A percentile compares a stretch with the other conserved stretches of the same genome.
Evolutionary conservation across 2,797 vertebrate species (phyloP).

Genomic region (Pogoniulus pusillus): DNA sequence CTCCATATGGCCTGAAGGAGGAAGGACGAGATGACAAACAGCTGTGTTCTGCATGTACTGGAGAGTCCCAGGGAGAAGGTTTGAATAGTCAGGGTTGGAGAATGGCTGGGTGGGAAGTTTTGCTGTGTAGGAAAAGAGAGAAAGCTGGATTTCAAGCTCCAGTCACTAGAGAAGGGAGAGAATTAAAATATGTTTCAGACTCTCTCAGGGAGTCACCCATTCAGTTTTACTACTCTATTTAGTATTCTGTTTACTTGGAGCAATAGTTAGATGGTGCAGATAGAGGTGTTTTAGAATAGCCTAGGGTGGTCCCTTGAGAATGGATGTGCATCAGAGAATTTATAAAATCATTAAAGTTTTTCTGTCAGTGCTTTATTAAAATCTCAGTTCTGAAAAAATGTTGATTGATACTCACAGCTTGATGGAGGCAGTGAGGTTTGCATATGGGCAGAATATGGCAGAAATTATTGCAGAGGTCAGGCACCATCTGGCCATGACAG

Average conservation of each 20-base stretch:
- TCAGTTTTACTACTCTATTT: not conserved
- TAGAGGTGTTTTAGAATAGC: slow-evolving; percentile 20
- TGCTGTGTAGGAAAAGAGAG: not conserved
- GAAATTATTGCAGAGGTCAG: slow-evolving; percentile 51
- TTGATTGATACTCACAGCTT: slow-evolving; percentile 34
- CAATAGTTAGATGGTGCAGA: slow-evolving; percentile 1
- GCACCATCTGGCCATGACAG: slow-evolving; percentile 26
- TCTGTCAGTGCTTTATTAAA: slow-evolving; percentile 33
- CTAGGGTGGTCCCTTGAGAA: slow-evolving; percentile 9
- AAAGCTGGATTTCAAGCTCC: not conserved
- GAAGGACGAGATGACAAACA: not conserved
- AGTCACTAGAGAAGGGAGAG: not conserved
- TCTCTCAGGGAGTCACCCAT: not conserved
- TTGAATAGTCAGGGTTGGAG: too few relatives aligned
- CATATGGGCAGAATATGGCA: slow-evolving; percentile 32
- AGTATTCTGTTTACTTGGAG: not conserved
- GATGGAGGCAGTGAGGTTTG: slow-evolving; percentile 45
- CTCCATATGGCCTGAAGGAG: not conserved
- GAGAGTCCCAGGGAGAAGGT: not conserved
- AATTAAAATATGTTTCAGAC: not conserved
- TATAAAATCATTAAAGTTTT: slow-evolving; percentile 23
- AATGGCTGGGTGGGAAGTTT: not conserved
- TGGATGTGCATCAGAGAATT: not conserved
- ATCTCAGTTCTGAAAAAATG: slow-evolving; percentile 22
- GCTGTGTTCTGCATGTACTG: not conserved